Conservation (phyloP, 2,888 invertebrate genomes). For the Eupithecia vulgata region DNA sequence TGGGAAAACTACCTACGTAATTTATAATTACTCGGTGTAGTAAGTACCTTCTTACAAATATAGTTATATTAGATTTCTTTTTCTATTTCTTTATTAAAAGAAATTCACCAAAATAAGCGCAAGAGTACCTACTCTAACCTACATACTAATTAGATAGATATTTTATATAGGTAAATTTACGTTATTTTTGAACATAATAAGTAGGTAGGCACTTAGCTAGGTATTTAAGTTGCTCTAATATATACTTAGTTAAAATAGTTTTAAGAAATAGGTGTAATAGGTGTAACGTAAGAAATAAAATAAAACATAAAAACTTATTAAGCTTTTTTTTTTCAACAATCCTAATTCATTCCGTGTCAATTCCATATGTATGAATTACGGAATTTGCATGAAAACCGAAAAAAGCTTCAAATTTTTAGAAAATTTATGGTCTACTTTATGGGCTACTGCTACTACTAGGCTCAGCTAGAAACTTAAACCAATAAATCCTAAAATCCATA, state of each 20-base stretch:
- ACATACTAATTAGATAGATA: background rate
- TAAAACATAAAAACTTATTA: background rate
- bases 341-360: background rate
- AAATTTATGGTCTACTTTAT: too few relatives aligned
- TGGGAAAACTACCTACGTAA: background rate
- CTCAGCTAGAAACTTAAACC: too few relatives aligned
- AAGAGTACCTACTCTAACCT: background rate
- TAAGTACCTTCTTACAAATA: background rate
- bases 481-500: too few relatives aligned
- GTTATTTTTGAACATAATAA: background rate
- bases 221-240: background rate
- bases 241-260: background rate
- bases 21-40: background rate
- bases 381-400: too few relatives aligned
- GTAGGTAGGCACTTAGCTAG: background rate
- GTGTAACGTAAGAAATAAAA: background rate
- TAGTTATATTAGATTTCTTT: background rate
- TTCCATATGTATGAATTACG: too few relatives aligned
- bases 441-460: too few relatives aligned
- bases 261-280: background rate
- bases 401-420: too few relatives aligned
- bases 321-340: background rate
- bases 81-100: background rate
- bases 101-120: background rate
- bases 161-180: background rate